These are phyloP conservation scores for Saxidomus purpurata DNA, from an alignment of 1,140 invertebrate genomes.

Conservation along the genomic window DNA sequence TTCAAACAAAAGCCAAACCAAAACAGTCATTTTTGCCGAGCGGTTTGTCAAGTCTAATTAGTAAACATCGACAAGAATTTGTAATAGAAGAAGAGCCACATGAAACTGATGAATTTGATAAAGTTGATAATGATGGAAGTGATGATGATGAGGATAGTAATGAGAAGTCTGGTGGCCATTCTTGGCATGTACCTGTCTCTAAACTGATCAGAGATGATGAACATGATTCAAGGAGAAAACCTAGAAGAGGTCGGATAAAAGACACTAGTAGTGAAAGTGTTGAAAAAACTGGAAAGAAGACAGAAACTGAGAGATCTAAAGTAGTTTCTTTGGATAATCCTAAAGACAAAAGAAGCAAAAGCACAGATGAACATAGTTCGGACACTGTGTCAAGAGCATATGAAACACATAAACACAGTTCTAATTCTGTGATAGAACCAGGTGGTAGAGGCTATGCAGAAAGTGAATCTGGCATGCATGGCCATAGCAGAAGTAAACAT, in stretches of 20 bases:
- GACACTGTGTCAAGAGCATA: not conserved
- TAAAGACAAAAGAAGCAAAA: not conserved
- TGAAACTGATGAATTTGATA: conserved; percentile 46
- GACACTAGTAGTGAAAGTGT: not conserved
- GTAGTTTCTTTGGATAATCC: not conserved
- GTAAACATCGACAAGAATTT: conserved; percentile 25
- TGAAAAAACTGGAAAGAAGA: not conserved
- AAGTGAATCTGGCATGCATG: no score
- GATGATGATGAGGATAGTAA: not conserved
- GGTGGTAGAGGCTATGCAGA: not conserved
- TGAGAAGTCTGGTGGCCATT: conserved; percentile 24
- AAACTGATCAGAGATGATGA: conserved; percentile 61
- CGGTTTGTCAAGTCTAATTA: conserved; percentile 15
- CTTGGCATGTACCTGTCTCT: conserved; percentile 50
- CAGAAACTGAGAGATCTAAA: not conserved
- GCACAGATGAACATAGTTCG: not conserved
- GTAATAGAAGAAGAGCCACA: conserved; percentile 5
- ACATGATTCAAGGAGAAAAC: conserved; percentile 8
- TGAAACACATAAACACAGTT: not conserved
- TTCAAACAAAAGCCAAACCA: conserved; percentile 56
- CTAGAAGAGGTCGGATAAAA: not conserved
- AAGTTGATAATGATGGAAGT: not conserved
- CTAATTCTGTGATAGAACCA: not conserved
- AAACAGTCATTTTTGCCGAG: conserved; percentile 53
- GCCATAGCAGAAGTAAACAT: not conserved